These are phyloP conservation scores for Conopomorpha cramerella DNA, from an alignment of 1,140 invertebrate species.

Conservation along the genomic window DNA sequence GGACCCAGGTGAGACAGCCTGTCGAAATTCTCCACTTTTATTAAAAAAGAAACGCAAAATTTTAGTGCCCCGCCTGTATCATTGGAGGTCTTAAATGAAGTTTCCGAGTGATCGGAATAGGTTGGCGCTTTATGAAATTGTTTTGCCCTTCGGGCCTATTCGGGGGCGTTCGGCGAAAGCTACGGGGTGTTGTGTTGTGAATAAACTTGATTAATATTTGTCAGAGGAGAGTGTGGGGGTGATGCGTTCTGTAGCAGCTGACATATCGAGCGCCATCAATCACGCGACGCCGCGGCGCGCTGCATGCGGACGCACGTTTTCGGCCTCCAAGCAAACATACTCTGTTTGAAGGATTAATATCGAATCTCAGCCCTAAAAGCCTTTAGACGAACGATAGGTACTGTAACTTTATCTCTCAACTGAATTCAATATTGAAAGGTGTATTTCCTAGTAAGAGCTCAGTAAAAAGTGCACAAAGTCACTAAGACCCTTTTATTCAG, in stretches of 20 bases:
- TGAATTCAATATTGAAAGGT: no score
- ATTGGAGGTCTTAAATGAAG: no score
- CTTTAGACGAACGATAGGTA: no score
- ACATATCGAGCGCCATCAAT: constrained; percentile 25
- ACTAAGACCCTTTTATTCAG: no score
- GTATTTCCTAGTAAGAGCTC: no score
- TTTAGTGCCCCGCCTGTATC: no score
- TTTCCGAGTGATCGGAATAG: no score
- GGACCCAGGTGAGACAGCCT: constrained; percentile 30
- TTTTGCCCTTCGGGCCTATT: no score
- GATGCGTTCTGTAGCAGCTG: constrained; percentile 11
- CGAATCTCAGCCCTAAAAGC: no score
- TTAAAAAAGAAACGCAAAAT: constrained; percentile 8
- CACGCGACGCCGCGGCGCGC: constrained; percentile 13
- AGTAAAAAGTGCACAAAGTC: no score
- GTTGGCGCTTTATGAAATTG: no score
- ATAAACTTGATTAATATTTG: constrained; percentile 24
- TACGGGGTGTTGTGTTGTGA: constrained; percentile 10
- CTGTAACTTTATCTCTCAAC: no score
- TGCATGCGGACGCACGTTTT: constrained; percentile 17
- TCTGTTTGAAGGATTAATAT: background rate
- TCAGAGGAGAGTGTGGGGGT: constrained; percentile 14
- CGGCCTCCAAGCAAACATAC: background rate
- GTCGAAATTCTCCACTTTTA: constrained; percentile 14
- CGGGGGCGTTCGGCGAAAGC: constrained; percentile 14